Base-by-base conservation (phyloP, 2,888 invertebrate species). In the Chalcis sispes region DNA sequence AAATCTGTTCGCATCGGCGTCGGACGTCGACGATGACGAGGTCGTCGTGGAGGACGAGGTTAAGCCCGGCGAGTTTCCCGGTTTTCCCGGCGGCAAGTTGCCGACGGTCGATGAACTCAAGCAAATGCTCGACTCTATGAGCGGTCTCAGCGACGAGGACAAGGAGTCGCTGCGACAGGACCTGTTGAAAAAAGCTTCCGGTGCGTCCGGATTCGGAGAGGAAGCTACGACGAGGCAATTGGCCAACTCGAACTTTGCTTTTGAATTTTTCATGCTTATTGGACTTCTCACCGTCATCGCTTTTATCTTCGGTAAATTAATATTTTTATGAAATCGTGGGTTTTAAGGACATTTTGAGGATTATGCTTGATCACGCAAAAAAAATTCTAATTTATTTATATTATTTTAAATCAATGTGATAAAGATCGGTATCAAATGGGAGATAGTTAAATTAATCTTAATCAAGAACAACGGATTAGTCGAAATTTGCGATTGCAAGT, bases 81-180 rank as follows among this genome's bases (percentile, higher is more conserved):
- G 25, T 13, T 66, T 77, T 27, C 72, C 75, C 2, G 74, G 52
- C 32, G 74, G 67, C n/a, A 86, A 89, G 72, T 88, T 92, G 74
- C 92, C 93, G 0, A 90, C 91, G 0, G 84, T 90, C 1, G 91
- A 92, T 27, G 90, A 92, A 50, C 83, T 94, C 0, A 82, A 93
- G 77, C 90, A 91, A 54, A 87, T 92, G 85, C 86, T 94, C 25
- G 91, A 94, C 23, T 85, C 89, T 0, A 90, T 92, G 81, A 74
- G 79, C 4, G 92, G 91, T 1, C 83, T 94, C 1, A 89, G 90
- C 64, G 93, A 93, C 4, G 92, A 92, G 25, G 91, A 93, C 66
- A 92, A 91, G 79, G 91, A 91, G n/a, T 90, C 89, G 67, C 81
- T 94, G 23, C 90, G 89, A 71, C 89, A 89, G 1, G 89, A 91